A percentile compares a stretch with the other conserved stretches of the same genome.
Evolutionary conservation across 2,888 invertebrate species (phyloP).

Genomic region (Diabrotica balteata): DNA sequence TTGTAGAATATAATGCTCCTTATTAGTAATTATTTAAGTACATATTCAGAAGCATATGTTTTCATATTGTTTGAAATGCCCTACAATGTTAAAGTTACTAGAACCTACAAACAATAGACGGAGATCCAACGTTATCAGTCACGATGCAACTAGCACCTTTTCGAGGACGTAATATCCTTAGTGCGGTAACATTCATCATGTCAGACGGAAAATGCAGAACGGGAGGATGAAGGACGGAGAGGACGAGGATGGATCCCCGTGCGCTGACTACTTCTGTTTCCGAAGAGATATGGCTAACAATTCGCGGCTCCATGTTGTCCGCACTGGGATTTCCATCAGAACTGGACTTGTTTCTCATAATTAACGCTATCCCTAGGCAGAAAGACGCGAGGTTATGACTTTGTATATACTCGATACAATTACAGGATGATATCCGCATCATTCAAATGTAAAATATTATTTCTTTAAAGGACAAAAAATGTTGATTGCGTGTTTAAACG

Average conservation of each 20-base stretch:
- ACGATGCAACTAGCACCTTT: not conserved
- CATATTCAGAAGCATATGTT: no score
- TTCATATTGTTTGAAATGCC: no score
- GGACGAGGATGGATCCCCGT: conserved; percentile 11
- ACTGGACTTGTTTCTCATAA: conserved; percentile 69
- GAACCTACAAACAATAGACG: no score
- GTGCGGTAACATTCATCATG: conserved; percentile 14
- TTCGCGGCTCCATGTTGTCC: conserved; percentile 38
- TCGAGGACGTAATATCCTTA: not conserved
- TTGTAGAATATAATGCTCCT: no score
- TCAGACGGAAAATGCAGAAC: conserved; percentile 18
- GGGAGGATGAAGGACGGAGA: conserved; percentile 1
- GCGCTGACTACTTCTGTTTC: conserved; percentile 32
- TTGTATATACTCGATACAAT: conserved; percentile 33
- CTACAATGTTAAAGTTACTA: no score
- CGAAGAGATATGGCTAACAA: conserved; percentile 39
- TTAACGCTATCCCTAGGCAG: conserved; percentile 66
- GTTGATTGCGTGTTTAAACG: no score
- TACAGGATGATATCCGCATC: conserved; percentile 1
- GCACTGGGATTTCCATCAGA: conserved; percentile 53
- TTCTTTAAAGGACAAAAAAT: no score
- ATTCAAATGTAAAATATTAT: not conserved
- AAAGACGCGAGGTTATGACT: conserved; percentile 46
- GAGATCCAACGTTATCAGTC: not conserved
- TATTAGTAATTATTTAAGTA: no score